Base-by-base conservation (phyloP, 2,113 vertebrate species). In the Setophaga kirtlandii region DNA sequence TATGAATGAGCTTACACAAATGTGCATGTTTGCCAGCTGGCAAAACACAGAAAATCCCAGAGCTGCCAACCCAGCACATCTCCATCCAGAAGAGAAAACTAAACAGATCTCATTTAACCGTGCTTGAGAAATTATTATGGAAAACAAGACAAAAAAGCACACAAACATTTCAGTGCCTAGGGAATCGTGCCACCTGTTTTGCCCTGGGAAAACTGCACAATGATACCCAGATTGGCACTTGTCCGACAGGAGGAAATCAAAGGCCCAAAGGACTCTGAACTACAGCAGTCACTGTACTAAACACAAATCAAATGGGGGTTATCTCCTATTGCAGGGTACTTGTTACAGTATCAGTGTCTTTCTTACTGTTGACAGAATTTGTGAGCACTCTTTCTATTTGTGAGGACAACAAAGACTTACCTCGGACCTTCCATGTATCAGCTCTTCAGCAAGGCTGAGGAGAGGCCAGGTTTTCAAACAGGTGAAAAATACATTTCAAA, bases 1-100 rank as follows among this genome's bases (percentile, higher is more conserved):
- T 70, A 94, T 95, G 96, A 97, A 97, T 93, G 93, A 91, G 92
- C 90, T 95, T 96, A 96, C 87, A 95, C 94, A 97, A 96, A 97
- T 21, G 68, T 71, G 71, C 71, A 44, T 47, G 85, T 93, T 77
- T 94, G 96, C 92, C 94, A 96, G 94, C 92, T 96, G 96, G 96
- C 96, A 95, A 96, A 95, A 94, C 4, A 6, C 75, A 93, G 92
- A 97, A 96, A 96, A 91, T 70, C 95, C 91, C 90, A 83, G 94
- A 90, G 93, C 93, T 95, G 92, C 92, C 96, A 96, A 81, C 64
- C 94, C 94, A 94, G 94, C 92, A 96, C 88, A 95, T 95, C 94
- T 78, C 92, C 76, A 88, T 86, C 90, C 82, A 93, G 71, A 92
- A 94, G 52, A 94, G 82, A 97, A 93, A 91, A 90, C 88, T 86